Percentiles rank a stretch among this genome's conserved stretches.
phyloP scores from a whole-genome alignment of 35 echinoderm and acorn worm genomes.

The Lytechinus pictus region DNA sequence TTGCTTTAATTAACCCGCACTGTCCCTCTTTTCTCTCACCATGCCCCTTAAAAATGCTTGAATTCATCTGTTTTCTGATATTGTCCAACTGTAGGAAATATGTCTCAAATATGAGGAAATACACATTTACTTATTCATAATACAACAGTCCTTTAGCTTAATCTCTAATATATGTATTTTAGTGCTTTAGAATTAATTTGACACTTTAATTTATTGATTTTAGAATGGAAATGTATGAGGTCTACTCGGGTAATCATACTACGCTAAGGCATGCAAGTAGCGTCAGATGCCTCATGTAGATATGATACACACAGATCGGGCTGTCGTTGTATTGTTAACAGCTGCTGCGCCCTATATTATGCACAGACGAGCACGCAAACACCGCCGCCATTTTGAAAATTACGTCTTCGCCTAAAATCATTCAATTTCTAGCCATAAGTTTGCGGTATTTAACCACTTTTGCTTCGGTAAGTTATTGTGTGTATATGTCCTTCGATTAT shows the following conservation, averaged over 20 bases:
- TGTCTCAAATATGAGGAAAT: not conserved
- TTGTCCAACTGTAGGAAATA: not conserved
- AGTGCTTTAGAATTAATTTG: not conserved
- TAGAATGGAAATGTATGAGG: not conserved
- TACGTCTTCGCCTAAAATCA: conserved; percentile 63
- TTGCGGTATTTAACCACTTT: conserved; percentile 54
- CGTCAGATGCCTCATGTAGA: not conserved
- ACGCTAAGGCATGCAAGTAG: not conserved
- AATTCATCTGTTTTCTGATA: not conserved
- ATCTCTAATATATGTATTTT: not conserved
- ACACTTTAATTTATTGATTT: not conserved
- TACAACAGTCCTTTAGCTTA: not conserved
- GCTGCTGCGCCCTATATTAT: conserved; percentile 88
- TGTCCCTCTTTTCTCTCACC: not conserved
- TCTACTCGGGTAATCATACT: not conserved
- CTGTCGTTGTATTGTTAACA: conserved; percentile 88
- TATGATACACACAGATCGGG: conserved; percentile 16
- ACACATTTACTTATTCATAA: not conserved
- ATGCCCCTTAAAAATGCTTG: not conserved
- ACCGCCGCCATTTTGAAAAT: conserved; percentile 94
- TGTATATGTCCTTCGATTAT: not conserved
- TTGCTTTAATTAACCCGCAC: not conserved
- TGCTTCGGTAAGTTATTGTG: conserved; percentile 61
- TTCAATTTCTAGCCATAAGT: conserved; percentile 50
- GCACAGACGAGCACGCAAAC: conserved; percentile 94